A percentile compares a stretch with the other conserved stretches of the same genome.
These are phyloP conservation scores for Magallana ariakensis DNA, from an alignment of 1,140 invertebrate species.

Conservation along the genomic window DNA sequence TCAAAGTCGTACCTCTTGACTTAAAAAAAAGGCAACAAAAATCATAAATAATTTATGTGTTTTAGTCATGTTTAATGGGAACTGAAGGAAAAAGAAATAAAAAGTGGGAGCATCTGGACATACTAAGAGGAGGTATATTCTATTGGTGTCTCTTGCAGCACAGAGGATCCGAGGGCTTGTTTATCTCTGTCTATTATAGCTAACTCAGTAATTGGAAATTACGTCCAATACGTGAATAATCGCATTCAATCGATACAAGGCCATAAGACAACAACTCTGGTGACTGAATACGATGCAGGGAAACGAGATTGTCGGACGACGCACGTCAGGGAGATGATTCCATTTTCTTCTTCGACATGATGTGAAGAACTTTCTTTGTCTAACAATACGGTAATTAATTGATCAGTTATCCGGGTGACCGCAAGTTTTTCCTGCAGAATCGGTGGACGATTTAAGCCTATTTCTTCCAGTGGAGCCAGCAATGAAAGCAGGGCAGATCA, in stretches of 20 bases:
- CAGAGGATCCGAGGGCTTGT: not conserved
- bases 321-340: not conserved
- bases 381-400: constrained; percentile 19
- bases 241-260: constrained; percentile 26
- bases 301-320: constrained; percentile 2
- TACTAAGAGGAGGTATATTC: no score
- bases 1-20: no score
- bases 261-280: not conserved
- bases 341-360: constrained; percentile 21
- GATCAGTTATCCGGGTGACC: not conserved
- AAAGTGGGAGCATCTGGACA: no score
- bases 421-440: no score
- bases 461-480: no score
- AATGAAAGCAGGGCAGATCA: not conserved
- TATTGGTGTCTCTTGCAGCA: not conserved
- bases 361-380: constrained; percentile 21
- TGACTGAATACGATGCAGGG: constrained; percentile 5
- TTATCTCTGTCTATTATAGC: not conserved
- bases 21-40: no score
- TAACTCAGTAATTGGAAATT: constrained; percentile 35
- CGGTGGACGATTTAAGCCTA: no score
- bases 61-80: no score
- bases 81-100: no score
- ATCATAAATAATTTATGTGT: no score
- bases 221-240: constrained; percentile 29